Evolutionary conservation across 2,113 vertebrate genomes (phyloP).

Genomic region (Dipodomys merriami): DNA sequence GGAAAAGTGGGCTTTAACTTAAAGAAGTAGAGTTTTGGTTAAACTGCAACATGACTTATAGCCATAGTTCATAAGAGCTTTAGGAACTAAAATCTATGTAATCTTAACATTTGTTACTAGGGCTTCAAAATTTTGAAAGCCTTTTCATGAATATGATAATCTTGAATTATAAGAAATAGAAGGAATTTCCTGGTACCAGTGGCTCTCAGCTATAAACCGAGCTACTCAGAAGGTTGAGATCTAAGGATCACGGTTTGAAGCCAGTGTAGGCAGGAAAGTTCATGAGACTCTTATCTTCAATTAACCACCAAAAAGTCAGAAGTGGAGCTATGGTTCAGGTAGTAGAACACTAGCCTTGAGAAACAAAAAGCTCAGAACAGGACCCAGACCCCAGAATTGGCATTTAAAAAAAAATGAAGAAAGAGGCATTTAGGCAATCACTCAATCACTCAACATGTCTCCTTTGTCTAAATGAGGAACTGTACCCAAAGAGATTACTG

Average conservation of each 20-base stretch:
- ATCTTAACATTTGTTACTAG: neutral
- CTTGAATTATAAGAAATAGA: neutral
- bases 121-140: neutral
- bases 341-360: neutral
- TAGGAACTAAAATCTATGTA: neutral
- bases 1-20: conserved; percentile 5
- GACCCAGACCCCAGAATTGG: no score
- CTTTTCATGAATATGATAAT: conserved; percentile 38
- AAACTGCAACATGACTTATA: neutral
- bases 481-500: neutral
- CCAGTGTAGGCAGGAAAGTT: no score
- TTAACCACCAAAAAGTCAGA: no score
- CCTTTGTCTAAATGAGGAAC: neutral
- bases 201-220: neutral
- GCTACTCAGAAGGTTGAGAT: no score
- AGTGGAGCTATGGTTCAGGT: no score
- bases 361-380: no score
- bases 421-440: neutral
- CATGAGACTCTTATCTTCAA: no score
- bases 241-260: no score
- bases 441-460: neutral
- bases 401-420: neutral
- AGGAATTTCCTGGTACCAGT: neutral
- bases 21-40: conserved; percentile 21
- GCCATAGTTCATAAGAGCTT: conserved; percentile 21